These are phyloP conservation scores for pig (Sus scrofa) DNA, from an alignment of 2,113 vertebrate species.

Conservation along the genomic window T2T-Sscrofa CM000821.6:32817501-32818000, in stretches of 20 bases:
- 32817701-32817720: neutral
- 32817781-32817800: neutral
- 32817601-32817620: neutral
- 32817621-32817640: neutral
- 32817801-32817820: neutral
- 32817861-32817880: neutral
- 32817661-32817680: neutral
- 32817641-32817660: neutral
- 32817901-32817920: too few relatives aligned
- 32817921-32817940: neutral
- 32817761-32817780: neutral
- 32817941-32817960: neutral
- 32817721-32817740: neutral
- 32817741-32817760: neutral
- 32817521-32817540: neutral
- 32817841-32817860: neutral
- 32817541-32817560: neutral
- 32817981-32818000: neutral
- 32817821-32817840: neutral
- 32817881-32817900: neutral
- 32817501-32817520: neutral
- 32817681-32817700: neutral
- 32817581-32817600: neutral
- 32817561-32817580: neutral
- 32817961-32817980: neutral